Evolutionary conservation across 1,140 invertebrate genomes (phyloP), one percentile per base, ranked within the genome.

Genomic region (Drosophila tristis): DNA sequence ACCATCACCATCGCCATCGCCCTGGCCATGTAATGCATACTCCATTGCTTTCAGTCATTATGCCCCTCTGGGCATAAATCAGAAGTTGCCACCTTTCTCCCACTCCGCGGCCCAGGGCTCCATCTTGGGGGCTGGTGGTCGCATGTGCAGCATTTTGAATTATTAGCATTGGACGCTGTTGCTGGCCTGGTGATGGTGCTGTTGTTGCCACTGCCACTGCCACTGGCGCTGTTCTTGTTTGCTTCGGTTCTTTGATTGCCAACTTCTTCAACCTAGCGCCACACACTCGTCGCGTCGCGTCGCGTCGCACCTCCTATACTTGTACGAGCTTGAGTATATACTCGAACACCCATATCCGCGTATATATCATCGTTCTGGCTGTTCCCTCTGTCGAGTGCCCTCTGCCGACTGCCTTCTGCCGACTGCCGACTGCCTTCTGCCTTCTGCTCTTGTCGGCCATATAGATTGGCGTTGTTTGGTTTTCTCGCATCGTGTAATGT

Each of bases 131-230:
- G 73, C 35, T 39, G 35, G 4, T 39, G 35, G 78, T 86, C 78
- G 81, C 81, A 86, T 86, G 81, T 87, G 82, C 62, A 87, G 73
- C 82, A 82, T 87, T 85, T 86, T 86, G 81, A 86, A 87, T 86
- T 86, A 87, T 87, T 86, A 86, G 58, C 80, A 64, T 59, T 73
- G 68, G 80, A 62, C 74, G 63, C 35, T 66, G 72, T 31, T 59
- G 56, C 25, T 80, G 53, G 56, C 43, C 20, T 20, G 20, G 1
- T 20, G 20, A 0, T 20, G 2, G 20, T 20, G 8, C 31, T 20
- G n/a, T 15, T 51, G 35, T n/a, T n/a, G n/a, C n/a, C n/a, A n/a
- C n/a, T n/a, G n/a, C n/a, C n/a, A n/a, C 50, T 53, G n/a, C 26
- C 4, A 15, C 49, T 51, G 29, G 1, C 29, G 2, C 29, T 31